Conservation (phyloP, 2,888 invertebrate species). For the Cheilosia pagana region DNA sequence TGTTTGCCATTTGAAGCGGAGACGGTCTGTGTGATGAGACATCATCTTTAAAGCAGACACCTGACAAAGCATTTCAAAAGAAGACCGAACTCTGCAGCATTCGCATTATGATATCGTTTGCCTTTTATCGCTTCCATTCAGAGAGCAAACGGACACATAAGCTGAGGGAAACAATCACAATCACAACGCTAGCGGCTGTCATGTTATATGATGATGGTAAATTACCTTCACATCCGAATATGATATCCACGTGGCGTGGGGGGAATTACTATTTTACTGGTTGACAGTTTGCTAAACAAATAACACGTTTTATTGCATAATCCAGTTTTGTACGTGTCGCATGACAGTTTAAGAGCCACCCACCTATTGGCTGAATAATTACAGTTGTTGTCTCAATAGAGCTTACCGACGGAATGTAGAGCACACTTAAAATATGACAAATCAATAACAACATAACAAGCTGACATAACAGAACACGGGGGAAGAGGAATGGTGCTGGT, state of each 20-base stretch:
- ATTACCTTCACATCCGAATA: conserved; percentile 37
- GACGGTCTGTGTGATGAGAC: neutral
- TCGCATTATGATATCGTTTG: conserved; percentile 39
- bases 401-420: too few species aligned
- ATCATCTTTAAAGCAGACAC: conserved; percentile 30
- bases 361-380: neutral
- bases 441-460: conserved; percentile 32
- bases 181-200: conserved; percentile 22
- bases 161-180: conserved; percentile 1
- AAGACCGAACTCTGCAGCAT: conserved; percentile 27
- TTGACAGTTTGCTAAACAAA: neutral
- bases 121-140: conserved; percentile 29
- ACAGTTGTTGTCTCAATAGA: neutral
- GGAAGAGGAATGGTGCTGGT: neutral
- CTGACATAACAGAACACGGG: neutral
- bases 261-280: conserved; percentile 28
- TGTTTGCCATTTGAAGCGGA: conserved; percentile 19
- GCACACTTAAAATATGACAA: conserved; percentile 12
- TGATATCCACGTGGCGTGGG: conserved; percentile 16
- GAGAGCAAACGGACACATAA: conserved; percentile 13
- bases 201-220: conserved; percentile 17
- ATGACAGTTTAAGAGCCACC: neutral
- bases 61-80: conserved; percentile 41
- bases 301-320: conserved; percentile 4
- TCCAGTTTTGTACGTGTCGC: conserved; percentile 18